Percentiles rank a stretch among this genome's conserved stretches.
phyloP scores from a whole-genome alignment of 2,797 vertebrate genomes.

The Chromobotia macracanthus region DNA sequence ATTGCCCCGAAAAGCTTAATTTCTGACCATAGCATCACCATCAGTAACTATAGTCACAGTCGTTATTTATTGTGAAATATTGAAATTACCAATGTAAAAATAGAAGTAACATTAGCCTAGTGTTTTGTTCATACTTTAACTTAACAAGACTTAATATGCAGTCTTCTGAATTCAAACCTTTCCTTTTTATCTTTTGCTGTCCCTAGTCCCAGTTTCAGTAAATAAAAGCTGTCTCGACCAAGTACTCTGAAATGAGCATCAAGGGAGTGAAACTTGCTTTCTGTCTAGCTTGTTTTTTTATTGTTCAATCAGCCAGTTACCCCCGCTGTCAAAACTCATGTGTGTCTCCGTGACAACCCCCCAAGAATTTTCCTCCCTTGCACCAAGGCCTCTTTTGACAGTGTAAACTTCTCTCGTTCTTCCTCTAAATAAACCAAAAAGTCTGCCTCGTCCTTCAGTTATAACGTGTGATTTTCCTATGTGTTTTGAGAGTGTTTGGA shows the following conservation, averaged over 20 bases:
- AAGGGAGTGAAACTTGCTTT: conserved; percentile 59
- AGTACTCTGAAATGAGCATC: conserved; percentile 69
- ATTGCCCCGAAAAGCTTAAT: no score
- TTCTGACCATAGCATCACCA: no score
- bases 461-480: conserved; percentile 41
- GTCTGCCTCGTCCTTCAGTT: conserved; percentile 63
- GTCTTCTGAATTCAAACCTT: conserved; percentile 13
- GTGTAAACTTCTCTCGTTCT: conserved; percentile 58
- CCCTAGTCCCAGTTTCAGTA: conserved; percentile 50
- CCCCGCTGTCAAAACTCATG: conserved; percentile 68
- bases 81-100: background rate
- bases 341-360: conserved; percentile 61
- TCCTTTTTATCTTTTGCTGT: conserved; percentile 22
- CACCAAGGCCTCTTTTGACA: conserved; percentile 59
- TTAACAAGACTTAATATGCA: background rate
- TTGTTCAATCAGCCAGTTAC: conserved; percentile 72
- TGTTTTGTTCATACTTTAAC: background rate
- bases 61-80: background rate
- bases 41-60: no score
- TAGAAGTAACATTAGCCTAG: background rate
- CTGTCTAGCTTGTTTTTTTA: conserved; percentile 71
- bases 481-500: conserved; percentile 39
- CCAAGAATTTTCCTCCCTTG: conserved; percentile 60
- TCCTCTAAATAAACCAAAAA: conserved; percentile 68
- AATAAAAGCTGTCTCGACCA: conserved; percentile 61